Conservation (phyloP, 37 sponge, comb jelly and placozoan genomes). For the Bolinopsis microptera region DNA sequence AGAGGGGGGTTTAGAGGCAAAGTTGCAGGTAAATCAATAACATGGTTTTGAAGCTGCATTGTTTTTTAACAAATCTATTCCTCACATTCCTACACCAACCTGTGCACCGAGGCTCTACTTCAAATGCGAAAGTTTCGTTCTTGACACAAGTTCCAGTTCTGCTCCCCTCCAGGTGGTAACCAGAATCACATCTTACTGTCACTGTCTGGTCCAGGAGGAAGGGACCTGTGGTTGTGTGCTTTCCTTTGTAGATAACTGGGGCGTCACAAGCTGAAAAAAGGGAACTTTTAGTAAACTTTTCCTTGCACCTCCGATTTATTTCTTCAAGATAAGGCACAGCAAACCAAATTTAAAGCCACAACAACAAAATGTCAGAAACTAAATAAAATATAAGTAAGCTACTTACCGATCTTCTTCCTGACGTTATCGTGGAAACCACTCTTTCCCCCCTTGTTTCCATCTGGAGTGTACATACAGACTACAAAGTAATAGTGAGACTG, state of each 20-base stretch:
- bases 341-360: no score
- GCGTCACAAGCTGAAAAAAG: neutral
- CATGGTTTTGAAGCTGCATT: no score
- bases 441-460: conserved; percentile 2
- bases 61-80: no score
- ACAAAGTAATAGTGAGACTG: conserved; percentile 36
- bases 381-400: no score
- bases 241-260: neutral
- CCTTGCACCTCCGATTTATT: no score
- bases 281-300: no score
- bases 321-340: no score
- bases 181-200: neutral
- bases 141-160: neutral
- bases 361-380: no score
- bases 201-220: neutral
- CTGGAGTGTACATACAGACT: conserved; percentile 12
- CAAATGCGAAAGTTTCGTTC: neutral
- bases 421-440: conserved; percentile 35
- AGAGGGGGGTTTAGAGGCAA: neutral
- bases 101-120: conserved; percentile 12
- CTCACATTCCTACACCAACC: no score
- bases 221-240: neutral
- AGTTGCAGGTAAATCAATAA: no score
- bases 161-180: conserved; percentile 24
- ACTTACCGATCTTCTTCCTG: conserved; percentile 34